A percentile compares a stretch with the other conserved stretches of the same genome.
Evolutionary conservation across 2,113 vertebrate species (phyloP).

Genomic region (Perca schrenkii): DNA sequence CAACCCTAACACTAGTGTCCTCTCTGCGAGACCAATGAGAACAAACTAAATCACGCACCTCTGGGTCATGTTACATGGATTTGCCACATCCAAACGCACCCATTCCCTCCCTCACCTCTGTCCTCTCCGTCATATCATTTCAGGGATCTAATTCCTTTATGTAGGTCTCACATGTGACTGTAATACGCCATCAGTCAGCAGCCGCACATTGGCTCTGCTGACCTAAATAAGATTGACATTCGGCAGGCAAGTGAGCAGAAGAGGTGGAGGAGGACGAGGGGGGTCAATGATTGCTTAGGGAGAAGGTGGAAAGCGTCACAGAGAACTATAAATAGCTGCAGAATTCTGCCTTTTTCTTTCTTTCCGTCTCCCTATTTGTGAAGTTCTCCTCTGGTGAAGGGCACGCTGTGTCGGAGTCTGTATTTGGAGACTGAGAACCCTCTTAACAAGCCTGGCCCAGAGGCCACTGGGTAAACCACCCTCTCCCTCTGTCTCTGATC

Average conservation of each 20-base stretch:
- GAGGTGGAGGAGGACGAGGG: conserved; percentile 54
- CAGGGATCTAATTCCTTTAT: conserved; percentile 57
- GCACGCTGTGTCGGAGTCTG: conserved; percentile 50
- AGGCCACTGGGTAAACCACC: conserved; percentile 65
- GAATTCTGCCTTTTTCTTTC: conserved; percentile 34
- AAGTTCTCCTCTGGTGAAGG: conserved; percentile 64
- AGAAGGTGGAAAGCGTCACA: conserved; percentile 59
- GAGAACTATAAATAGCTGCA: conserved; percentile 67
- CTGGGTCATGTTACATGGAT: conserved; percentile 27
- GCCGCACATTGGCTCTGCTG: conserved; percentile 59
- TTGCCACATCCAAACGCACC: conserved; percentile 17
- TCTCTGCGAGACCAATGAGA: neutral
- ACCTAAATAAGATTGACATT: conserved; percentile 81
- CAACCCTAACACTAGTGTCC: neutral
- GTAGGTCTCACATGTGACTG: conserved; percentile 50
- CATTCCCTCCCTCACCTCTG: conserved; percentile 29
- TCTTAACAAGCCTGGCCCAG: conserved; percentile 71
- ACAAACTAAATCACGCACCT: conserved; percentile 20
- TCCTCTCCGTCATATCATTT: conserved; percentile 25
- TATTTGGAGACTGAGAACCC: conserved; percentile 50
- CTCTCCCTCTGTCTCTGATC: conserved; percentile 48
- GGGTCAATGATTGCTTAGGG: conserved; percentile 68
- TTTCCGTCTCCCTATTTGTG: conserved; percentile 25
- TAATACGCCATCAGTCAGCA: conserved; percentile 48
- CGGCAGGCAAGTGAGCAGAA: conserved; percentile 61